A percentile compares a stretch with the other conserved stretches of the same genome.
Conservation (phyloP, 2,113 vertebrate genomes). For the Pseudorhombus dupliciocellatus region DNA sequence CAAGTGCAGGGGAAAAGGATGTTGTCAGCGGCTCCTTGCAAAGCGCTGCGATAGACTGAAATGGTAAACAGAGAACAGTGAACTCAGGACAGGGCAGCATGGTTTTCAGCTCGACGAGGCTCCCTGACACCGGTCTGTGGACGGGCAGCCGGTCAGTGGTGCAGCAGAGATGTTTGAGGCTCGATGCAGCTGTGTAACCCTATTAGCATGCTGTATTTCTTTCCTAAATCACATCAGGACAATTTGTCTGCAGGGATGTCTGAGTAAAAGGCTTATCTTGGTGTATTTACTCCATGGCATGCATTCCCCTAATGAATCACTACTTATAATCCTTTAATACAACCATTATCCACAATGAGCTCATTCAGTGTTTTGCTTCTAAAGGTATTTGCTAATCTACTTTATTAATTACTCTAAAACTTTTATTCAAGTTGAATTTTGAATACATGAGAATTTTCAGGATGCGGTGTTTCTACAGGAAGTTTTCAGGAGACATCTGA, state of each 20-base stretch:
- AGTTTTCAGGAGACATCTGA: too few species aligned
- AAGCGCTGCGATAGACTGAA: constrained; percentile 44
- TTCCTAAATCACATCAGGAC: constrained; percentile 82
- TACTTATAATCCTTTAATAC: not conserved
- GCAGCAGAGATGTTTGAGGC: constrained; percentile 54
- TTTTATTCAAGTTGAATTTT: too few species aligned
- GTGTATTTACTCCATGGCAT: constrained; percentile 61
- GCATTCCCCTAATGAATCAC: constrained; percentile 61
- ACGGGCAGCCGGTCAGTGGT: constrained; percentile 54
- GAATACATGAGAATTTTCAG: too few species aligned
- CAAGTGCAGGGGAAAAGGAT: constrained; percentile 28
- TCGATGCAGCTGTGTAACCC: constrained; percentile 59
- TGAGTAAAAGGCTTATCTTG: constrained; percentile 75
- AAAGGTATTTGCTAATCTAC: too few species aligned
- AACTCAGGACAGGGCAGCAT: not conserved
- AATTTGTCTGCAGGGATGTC: constrained; percentile 68
- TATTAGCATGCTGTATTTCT: constrained; percentile 70
- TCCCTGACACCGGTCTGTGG: constrained; percentile 26
- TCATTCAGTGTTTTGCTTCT: not conserved
- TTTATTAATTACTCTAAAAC: too few species aligned
- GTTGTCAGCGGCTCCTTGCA: constrained; percentile 44
- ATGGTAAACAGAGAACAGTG: constrained; percentile 36
- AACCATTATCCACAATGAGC: not conserved
- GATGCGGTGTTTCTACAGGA: too few species aligned
- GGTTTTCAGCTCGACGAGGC: constrained; percentile 37